Evolutionary conservation across 2,797 vertebrate species (phyloP).

Genomic region (Parauchenoglanis ngamensis): DNA sequence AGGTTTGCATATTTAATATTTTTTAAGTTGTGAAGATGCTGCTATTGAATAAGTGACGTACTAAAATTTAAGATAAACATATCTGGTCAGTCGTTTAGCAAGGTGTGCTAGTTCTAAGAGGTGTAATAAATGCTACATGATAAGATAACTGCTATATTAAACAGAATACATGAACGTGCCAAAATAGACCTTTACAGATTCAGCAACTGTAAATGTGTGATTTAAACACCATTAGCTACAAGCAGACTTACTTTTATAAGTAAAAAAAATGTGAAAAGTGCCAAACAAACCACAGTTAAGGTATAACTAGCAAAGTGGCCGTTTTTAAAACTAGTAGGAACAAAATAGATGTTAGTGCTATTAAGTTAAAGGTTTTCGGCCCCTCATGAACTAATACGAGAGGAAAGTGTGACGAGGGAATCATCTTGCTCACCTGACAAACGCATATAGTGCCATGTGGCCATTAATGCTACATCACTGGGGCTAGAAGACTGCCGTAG

Average conservation of each 20-base stretch:
- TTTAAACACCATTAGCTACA: slow-evolving; percentile 74
- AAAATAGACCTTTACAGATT: slow-evolving; percentile 76
- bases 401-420: slow-evolving; percentile 56
- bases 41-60: slow-evolving; percentile 82
- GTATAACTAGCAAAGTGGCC: slow-evolving; percentile 60
- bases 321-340: slow-evolving; percentile 63
- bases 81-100: slow-evolving; percentile 77
- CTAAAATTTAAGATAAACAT: slow-evolving; percentile 76
- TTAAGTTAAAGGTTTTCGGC: slow-evolving; percentile 66
- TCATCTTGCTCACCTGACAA: slow-evolving; percentile 67
- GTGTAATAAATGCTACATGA: slow-evolving; percentile 72
- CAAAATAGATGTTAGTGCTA: slow-evolving; percentile 63
- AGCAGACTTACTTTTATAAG: slow-evolving; percentile 80
- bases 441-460: slow-evolving; percentile 65
- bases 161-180: slow-evolving; percentile 78
- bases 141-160: slow-evolving; percentile 67
- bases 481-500: slow-evolving; percentile 72
- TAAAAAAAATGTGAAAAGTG: slow-evolving; percentile 80
- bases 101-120: slow-evolving; percentile 70
- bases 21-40: slow-evolving; percentile 80
- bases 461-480: slow-evolving; percentile 74
- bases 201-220: slow-evolving; percentile 71
- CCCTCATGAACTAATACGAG: slow-evolving; percentile 67
- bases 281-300: slow-evolving; percentile 81
- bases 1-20: slow-evolving; percentile 73